Base-by-base conservation (phyloP, 2,797 vertebrate species). In the Channa striata region DNA sequence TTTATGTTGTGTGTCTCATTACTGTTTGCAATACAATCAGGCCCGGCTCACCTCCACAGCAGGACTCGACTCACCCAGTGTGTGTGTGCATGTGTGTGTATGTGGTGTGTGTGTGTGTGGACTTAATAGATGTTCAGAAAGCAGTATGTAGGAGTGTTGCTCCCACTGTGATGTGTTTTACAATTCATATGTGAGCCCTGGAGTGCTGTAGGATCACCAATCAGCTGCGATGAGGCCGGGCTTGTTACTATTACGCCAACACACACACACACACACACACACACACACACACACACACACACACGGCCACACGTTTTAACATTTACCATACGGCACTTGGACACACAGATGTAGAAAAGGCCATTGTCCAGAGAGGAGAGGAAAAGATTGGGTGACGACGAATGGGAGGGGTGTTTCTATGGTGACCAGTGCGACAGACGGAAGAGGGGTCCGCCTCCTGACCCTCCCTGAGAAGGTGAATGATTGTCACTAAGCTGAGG, bases 401-500 rank as follows among this genome's bases (percentile, higher is more conserved):
- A 64, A 74, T 68, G 76, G 89, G 89, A 86, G 88, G 89, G 89
- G 76, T 0, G 87, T 95, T 94, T 89, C 93, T 91, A 92, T 96
- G 87, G 91, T 72, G 91, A 96, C 92, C 4, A 43, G 85, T 81
- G 82, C 75, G 80, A 86, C 93, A 93, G 94, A 93, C 91, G 91
- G 94, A 92, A 86, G 86, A 91, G 86, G 84, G 88, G 80, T 70
- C 81, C 59, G 75, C 84, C 92, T 65, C 87, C 83, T 92, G 92
- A 92, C 93, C 91, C 90, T 91, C 85, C 85, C 81, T 82, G 89
- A 89, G 83, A 47, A 81, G 84, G 90, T 88, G 90, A 89, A 77
- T 76, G 81, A 70, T 67, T 52, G 78, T 57, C 77, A 30, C 77
- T 57, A 57, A 90, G 80, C 82, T 43, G 52, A 81, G 47, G 78